Conservation (phyloP, 1,140 invertebrate species). For the Gonatopus flavifemur region DNA sequence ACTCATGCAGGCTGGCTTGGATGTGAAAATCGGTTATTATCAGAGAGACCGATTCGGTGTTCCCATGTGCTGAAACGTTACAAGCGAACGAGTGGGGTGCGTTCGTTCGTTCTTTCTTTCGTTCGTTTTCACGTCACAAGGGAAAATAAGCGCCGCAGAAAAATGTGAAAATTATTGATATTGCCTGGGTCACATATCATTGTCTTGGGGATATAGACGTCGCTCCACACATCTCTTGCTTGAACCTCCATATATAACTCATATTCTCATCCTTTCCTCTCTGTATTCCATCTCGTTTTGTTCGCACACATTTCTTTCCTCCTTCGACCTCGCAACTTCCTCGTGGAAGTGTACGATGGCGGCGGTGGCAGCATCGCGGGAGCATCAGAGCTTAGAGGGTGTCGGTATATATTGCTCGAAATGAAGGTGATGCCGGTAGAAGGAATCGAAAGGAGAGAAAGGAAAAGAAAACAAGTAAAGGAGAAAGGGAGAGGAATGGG, state of each 20-base stretch:
- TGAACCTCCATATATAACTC: constrained; percentile 27
- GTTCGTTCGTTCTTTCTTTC: too few species aligned
- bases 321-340: constrained; percentile 12
- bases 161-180: constrained; percentile 60
- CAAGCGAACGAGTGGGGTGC: too few species aligned
- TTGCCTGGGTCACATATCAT: constrained; percentile 58
- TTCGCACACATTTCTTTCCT: constrained; percentile 6
- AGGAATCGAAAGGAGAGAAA: constrained; percentile 2
- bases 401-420: constrained; percentile 12
- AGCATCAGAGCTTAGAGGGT: constrained; percentile 31
- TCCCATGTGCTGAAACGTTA: background rate
- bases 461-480: too few species aligned
- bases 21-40: constrained; percentile 23
- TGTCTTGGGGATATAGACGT: constrained; percentile 56
- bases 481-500: constrained; percentile 6
- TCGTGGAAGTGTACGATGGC: constrained; percentile 15
- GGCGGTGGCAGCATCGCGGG: constrained; percentile 33
- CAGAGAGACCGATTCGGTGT: constrained; percentile 4
- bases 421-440: background rate
- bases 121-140: constrained; percentile 6
- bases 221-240: constrained; percentile 25
- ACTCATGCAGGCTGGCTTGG: too few species aligned
- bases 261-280: constrained; percentile 10
- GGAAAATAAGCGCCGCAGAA: constrained; percentile 47
- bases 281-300: constrained; percentile 3